Evolutionary conservation across 2,888 invertebrate species (phyloP).

Genomic region (Epinotia ramella): DNA sequence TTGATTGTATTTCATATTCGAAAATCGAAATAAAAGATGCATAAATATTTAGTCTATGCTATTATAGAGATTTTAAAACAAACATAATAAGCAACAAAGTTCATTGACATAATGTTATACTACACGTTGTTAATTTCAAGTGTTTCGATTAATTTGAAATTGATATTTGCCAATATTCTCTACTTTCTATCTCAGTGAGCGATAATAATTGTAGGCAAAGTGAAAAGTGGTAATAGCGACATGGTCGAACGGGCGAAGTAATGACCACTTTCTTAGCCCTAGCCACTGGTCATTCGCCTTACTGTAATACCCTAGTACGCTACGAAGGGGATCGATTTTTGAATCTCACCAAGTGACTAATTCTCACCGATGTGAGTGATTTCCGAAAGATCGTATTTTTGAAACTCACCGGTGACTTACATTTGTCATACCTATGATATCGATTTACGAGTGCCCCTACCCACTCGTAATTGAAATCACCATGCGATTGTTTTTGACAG

Average conservation of each 20-base stretch:
- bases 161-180: conserved; percentile 8
- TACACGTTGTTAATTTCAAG: not conserved
- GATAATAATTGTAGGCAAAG: conserved; percentile 66
- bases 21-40: not conserved
- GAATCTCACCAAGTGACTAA: too few species aligned
- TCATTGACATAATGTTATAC: not conserved
- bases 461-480: too few species aligned
- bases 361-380: too few species aligned
- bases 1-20: not conserved
- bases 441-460: too few species aligned
- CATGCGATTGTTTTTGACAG: too few species aligned
- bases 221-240: conserved; percentile 64
- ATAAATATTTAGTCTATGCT: too few species aligned
- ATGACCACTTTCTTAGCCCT: conserved; percentile 67
- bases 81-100: too few species aligned
- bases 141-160: not conserved
- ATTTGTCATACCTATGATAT: too few species aligned
- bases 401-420: too few species aligned
- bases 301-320: conserved; percentile 34
- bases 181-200: conserved; percentile 45
- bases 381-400: too few species aligned
- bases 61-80: too few species aligned
- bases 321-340: too few species aligned
- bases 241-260: conserved; percentile 60
- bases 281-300: conserved; percentile 60